Conservation (phyloP, 1,140 invertebrate species). For the Ectropis grisescens region DNA sequence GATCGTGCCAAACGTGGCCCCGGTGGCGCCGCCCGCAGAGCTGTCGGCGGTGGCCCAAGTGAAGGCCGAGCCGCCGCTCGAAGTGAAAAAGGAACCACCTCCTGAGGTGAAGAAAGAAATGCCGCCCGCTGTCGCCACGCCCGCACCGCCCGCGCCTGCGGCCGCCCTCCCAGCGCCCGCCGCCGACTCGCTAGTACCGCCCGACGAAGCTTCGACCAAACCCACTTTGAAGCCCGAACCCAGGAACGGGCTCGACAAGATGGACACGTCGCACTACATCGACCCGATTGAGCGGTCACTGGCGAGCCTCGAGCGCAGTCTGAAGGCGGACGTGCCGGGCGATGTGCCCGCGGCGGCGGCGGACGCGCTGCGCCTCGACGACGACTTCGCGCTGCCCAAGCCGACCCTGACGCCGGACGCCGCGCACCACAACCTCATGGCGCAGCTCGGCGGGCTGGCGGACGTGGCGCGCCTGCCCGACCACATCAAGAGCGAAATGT, state of each 20-base stretch:
- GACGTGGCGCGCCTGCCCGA: slow-evolving; percentile 58
- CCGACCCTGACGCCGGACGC: slow-evolving; percentile 37
- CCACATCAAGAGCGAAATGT: slow-evolving; percentile 51
- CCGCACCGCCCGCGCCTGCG: slow-evolving; percentile 9
- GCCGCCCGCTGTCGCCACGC: slow-evolving; percentile 4
- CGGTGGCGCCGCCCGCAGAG: slow-evolving; percentile 15
- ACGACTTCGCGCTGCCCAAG: slow-evolving; percentile 42
- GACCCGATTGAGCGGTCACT: slow-evolving; percentile 78
- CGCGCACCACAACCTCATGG: slow-evolving; percentile 55
- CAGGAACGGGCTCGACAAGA: slow-evolving; percentile 50
- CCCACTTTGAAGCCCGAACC: slow-evolving; percentile 32
- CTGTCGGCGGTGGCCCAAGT: slow-evolving; percentile 7
- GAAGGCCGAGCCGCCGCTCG: slow-evolving; percentile 7
- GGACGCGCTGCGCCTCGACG: slow-evolving; percentile 44
- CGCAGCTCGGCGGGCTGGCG: slow-evolving; percentile 48
- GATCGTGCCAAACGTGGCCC: slow-evolving; percentile 4
- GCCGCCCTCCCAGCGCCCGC: slow-evolving; percentile 5
- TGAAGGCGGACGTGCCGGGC: slow-evolving; percentile 68
- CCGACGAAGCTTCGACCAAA: slow-evolving; percentile 23
- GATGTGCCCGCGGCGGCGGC: slow-evolving; percentile 45
- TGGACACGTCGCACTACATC: slow-evolving; percentile 54
- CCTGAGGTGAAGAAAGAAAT: slow-evolving; percentile 9
- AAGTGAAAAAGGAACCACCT: no score
- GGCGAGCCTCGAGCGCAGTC: slow-evolving; percentile 74
- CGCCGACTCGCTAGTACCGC: slow-evolving; percentile 27